These are phyloP conservation scores for Lycorma delicatula DNA, from an alignment of 1,140 invertebrate genomes.

Conservation along the genomic window DNA sequence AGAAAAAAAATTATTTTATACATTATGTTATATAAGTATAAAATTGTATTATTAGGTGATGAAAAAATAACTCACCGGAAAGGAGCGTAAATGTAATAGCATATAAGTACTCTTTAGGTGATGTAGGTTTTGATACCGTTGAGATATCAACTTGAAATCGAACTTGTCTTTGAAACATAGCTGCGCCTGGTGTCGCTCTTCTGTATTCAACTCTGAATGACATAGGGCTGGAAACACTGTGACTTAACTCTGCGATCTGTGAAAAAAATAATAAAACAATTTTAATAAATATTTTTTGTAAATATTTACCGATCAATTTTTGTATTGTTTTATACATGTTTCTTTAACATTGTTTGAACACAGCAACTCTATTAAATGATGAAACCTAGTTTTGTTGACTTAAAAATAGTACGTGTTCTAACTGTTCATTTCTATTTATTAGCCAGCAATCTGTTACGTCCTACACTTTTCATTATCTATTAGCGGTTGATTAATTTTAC, in stretches of 20 bases:
- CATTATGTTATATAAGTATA: too few species aligned
- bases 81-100: slow-evolving; percentile 93
- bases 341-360: too few species aligned
- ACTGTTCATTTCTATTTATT: too few species aligned
- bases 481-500: too few species aligned
- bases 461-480: too few species aligned
- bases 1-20: too few species aligned
- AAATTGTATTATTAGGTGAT: too few species aligned
- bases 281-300: neutral
- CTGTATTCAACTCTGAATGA: slow-evolving; percentile 98
- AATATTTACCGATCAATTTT: slow-evolving; percentile 78
- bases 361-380: too few species aligned
- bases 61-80: slow-evolving; percentile 61
- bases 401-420: too few species aligned
- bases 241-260: slow-evolving; percentile 94
- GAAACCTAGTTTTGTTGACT: too few species aligned
- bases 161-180: slow-evolving; percentile 94
- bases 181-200: slow-evolving; percentile 79
- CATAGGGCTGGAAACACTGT: slow-evolving; percentile 96
- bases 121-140: slow-evolving; percentile 57
- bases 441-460: too few species aligned
- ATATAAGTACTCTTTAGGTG: slow-evolving; percentile 74
- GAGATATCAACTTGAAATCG: slow-evolving; percentile 83
- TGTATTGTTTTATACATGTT: too few species aligned
- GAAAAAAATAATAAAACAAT: neutral